Evolutionary conservation across 2,888 invertebrate species (phyloP), one percentile per base, ranked within the genome.

Genomic region (Pyralis farinalis): DNA sequence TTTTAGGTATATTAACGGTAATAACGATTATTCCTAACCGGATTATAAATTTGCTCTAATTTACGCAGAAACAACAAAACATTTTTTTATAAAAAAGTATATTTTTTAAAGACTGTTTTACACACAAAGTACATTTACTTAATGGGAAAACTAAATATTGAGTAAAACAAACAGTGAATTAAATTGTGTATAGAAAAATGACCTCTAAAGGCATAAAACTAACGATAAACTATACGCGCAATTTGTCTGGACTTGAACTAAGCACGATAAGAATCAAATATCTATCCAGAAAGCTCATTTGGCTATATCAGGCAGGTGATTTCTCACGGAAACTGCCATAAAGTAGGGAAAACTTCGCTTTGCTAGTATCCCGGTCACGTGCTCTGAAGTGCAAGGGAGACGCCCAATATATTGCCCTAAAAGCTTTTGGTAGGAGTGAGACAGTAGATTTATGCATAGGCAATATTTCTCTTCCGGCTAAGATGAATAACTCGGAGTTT

Each of bases 271-370:
- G 35, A 41, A 32, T 46, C 34, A 43, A 46, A 43, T 39, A 46
- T 36, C 42, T 32, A 40, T 31, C 46, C 38, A 49, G 51, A 25
- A 63, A 73, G 62, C 71, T 78, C 71, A 75, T 80, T 75, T 72
- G 55, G 57, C 59, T 53, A 53, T 59, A 66, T 63, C 63, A 55
- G 53, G 51, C 75, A 79, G 81, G 81, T 81, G 71, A 78, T 81
- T 83, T 82, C 83, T 83, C 82, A 82, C 68, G 65, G 67, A 70
- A 75, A 76, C 67, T 69, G 66, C 72, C 67, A 75, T 80, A 76
- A 75, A 74, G 60, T 63, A 65, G 63, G 74, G 70, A 69, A 70
- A 76, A 70, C 69, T 72, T 64, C 43, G 44, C 34, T 49, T 51
- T 44, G 66, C 74, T 78, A 69, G 80, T 74, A 84, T 51, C 47